Conservation (phyloP, 2,888 invertebrate species). For the Gandaritis pyraliata region DNA sequence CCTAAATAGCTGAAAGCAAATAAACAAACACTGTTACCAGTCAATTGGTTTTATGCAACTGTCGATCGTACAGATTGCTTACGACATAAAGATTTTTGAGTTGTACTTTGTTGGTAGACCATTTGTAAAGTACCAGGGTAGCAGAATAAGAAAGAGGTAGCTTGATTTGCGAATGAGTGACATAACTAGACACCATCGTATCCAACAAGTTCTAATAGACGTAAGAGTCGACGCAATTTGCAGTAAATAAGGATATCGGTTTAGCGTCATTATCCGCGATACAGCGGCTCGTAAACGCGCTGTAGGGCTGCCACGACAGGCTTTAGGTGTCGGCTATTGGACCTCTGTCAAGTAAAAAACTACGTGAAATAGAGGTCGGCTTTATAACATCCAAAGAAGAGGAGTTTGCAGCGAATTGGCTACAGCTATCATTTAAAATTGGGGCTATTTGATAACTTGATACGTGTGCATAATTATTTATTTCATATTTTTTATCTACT, state of each 20-base stretch:
- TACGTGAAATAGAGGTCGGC: neutral
- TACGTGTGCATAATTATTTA: no score
- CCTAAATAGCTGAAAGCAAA: no score
- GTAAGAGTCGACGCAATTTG: slow-evolving; percentile 71
- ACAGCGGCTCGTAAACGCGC: slow-evolving; percentile 61
- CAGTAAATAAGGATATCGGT: slow-evolving; percentile 83
- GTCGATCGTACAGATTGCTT: no score
- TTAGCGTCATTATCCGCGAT: slow-evolving; percentile 75
- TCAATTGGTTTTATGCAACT: no score
- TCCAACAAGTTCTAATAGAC: slow-evolving; percentile 46
- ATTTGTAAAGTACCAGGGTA: neutral
- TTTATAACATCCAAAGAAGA: neutral
- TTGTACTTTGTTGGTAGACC: no score
- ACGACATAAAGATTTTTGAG: no score
- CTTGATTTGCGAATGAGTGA: slow-evolving; percentile 1
- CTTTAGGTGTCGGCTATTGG: slow-evolving; percentile 3
- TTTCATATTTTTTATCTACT: no score
- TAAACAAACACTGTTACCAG: no score
- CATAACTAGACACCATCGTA: neutral
- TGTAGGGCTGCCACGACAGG: slow-evolving; percentile 31
- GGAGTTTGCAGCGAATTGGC: no score
- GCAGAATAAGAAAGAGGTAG: neutral
- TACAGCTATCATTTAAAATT: no score
- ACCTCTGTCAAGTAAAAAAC: slow-evolving; percentile 9
- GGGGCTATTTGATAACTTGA: no score